A percentile compares a stretch with the other conserved stretches of the same genome.
Evolutionary conservation across 2,888 invertebrate genomes (phyloP).

Genomic region (Oligia strigilis): DNA sequence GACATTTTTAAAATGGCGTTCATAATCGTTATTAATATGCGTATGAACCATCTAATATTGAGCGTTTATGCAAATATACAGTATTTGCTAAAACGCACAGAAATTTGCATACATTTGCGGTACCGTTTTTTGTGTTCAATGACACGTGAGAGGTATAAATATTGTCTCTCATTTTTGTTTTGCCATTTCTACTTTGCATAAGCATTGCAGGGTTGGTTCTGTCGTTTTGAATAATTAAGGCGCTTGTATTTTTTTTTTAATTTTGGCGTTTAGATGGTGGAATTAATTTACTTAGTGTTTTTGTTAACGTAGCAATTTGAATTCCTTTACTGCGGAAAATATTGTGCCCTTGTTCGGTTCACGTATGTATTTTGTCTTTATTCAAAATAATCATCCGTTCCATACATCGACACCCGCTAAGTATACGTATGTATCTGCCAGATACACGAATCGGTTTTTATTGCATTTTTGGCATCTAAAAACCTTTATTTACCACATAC

Average conservation of each 20-base stretch:
- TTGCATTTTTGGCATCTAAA: no score
- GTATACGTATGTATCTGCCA: no score
- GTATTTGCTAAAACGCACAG: slow-evolving; percentile 73
- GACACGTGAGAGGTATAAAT: slow-evolving; percentile 85
- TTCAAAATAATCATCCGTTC: no score
- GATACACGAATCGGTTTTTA: no score
- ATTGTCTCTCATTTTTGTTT: slow-evolving; percentile 80
- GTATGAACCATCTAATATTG: slow-evolving; percentile 78
- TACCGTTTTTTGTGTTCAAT: slow-evolving; percentile 84
- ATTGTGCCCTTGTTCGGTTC: not conserved
- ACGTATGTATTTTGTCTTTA: not conserved
- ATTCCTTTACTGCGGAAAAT: not conserved
- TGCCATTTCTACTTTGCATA: slow-evolving; percentile 74
- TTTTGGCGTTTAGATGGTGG: slow-evolving; percentile 58
- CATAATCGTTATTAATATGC: slow-evolving; percentile 80
- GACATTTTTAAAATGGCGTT: slow-evolving; percentile 72
- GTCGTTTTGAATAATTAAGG: slow-evolving; percentile 76
- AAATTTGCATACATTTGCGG: slow-evolving; percentile 85
- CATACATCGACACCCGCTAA: no score
- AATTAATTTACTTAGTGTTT: slow-evolving; percentile 69
- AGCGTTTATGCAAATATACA: slow-evolving; percentile 81
- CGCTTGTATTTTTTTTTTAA: slow-evolving; percentile 63
- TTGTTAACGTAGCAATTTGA: slow-evolving; percentile 16
- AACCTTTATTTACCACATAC: no score
- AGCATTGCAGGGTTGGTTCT: slow-evolving; percentile 71